Conservation (phyloP, 2,797 vertebrate genomes). For the Pteronotus mesoamericanus region DNA sequence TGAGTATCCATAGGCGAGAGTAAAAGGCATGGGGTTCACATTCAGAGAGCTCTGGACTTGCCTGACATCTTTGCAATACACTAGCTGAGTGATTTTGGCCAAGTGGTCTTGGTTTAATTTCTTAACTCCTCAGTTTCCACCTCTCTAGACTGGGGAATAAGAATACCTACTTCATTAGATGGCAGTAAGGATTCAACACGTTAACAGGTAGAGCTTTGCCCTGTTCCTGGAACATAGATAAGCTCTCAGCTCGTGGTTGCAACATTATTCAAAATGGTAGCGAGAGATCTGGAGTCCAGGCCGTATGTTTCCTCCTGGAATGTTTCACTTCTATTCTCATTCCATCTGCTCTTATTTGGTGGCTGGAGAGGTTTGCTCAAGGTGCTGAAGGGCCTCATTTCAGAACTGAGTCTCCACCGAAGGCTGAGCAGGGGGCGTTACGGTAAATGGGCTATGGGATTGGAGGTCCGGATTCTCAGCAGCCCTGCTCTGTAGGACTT, state of each 20-base stretch:
- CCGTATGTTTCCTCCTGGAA: not conserved
- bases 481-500: not conserved
- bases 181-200: not conserved
- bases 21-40: not conserved
- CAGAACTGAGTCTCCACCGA: not conserved
- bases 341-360: not conserved
- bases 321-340: not conserved
- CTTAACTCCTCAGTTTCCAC: not conserved
- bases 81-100: not conserved
- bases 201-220: not conserved
- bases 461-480: not conserved
- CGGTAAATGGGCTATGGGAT: not conserved
- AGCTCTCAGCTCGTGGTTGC: not conserved
- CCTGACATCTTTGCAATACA: not conserved
- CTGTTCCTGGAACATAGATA: not conserved
- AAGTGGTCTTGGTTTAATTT: not conserved
- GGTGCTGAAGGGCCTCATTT: not conserved
- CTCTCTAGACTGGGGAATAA: not conserved
- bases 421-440: not conserved
- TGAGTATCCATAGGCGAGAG: not conserved
- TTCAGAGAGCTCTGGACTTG: not conserved
- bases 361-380: not conserved
- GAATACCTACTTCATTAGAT: not conserved
- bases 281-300: not conserved
- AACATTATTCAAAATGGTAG: not conserved